phyloP scores from a whole-genome alignment of 2,113 vertebrate genomes.

The Haemorhous mexicanus region DNA sequence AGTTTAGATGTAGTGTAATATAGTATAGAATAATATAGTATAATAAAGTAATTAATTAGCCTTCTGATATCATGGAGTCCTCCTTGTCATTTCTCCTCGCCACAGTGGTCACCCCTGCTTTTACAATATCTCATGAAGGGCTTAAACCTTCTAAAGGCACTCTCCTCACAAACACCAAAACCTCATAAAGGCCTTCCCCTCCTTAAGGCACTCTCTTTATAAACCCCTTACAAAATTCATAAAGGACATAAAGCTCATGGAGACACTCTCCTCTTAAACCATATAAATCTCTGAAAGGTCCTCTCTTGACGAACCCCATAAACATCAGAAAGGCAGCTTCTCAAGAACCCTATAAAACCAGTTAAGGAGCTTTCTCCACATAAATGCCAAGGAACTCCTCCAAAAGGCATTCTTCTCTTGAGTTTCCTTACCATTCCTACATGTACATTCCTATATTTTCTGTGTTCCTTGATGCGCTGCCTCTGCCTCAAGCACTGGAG shows the following conservation, averaged over 20 bases:
- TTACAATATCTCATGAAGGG: background rate
- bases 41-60: too few relatives aligned
- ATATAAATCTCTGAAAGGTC: background rate
- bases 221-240: background rate
- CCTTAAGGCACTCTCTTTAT: background rate
- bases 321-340: background rate
- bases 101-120: too few relatives aligned
- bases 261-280: background rate
- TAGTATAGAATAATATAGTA: too few relatives aligned
- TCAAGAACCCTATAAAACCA: background rate
- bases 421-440: background rate
- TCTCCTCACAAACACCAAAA: background rate
- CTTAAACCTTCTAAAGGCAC: background rate
- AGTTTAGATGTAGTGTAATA: too few relatives aligned
- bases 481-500: background rate
- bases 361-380: background rate
- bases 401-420: background rate
- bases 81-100: too few relatives aligned
- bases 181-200: fast-evolving
- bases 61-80: too few relatives aligned
- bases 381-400: background rate
- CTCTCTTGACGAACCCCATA: background rate
- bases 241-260: background rate
- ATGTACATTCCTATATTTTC: background rate
- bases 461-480: background rate